A percentile compares a stretch with the other conserved stretches of the same genome.
Evolutionary conservation across 2,888 invertebrate species (phyloP).

Genomic region (Pharmacophagus antenor): DNA sequence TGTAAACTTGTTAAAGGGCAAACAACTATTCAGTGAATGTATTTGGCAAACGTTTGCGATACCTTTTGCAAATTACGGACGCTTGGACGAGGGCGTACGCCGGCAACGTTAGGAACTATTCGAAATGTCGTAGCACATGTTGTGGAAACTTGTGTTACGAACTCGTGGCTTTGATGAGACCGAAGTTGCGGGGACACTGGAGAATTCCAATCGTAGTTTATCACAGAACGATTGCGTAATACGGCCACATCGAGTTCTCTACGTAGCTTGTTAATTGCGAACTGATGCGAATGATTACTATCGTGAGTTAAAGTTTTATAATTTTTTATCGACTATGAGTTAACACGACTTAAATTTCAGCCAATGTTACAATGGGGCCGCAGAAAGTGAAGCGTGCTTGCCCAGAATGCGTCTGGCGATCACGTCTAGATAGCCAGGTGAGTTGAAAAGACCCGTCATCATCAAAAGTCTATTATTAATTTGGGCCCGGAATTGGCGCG

Average conservation of each 20-base stretch:
- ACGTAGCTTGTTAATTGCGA: not conserved
- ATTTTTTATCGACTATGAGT: too few relatives aligned
- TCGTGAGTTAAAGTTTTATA: not conserved
- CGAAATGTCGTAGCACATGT: not conserved
- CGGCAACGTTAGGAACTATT: not conserved
- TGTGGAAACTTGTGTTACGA: too few relatives aligned
- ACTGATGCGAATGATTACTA: not conserved
- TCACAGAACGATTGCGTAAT: not conserved
- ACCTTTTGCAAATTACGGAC: not conserved
- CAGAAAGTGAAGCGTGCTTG: too few relatives aligned
- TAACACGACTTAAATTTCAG: too few relatives aligned
- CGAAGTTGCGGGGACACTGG: constrained; percentile 16
- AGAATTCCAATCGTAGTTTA: constrained; percentile 25
- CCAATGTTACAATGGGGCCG: too few relatives aligned
- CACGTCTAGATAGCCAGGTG: too few relatives aligned
- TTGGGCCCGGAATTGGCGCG: too few relatives aligned
- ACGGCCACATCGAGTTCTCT: not conserved
- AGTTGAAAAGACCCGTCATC: too few relatives aligned
- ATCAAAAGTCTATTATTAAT: too few relatives aligned
- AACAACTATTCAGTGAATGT: not conserved
- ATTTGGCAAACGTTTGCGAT: not conserved
- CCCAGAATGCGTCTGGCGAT: too few relatives aligned
- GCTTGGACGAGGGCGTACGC: not conserved
- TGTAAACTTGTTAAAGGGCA: too few relatives aligned
- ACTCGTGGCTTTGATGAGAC: not conserved